phyloP scores from a whole-genome alignment of 2,113 vertebrate species.

The Panurus biarmicus region DNA sequence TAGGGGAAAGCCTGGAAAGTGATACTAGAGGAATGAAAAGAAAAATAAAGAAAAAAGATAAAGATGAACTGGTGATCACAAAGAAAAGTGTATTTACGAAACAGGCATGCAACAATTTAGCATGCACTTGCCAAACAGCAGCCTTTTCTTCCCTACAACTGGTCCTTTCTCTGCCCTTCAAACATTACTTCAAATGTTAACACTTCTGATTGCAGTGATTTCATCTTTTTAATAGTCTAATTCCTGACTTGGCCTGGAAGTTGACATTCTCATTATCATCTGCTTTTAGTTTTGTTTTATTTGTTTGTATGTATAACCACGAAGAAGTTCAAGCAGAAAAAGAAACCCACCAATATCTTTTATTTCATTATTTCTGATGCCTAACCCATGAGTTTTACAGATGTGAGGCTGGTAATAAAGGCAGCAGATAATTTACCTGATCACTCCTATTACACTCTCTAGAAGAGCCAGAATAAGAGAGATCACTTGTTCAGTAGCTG shows the following conservation, averaged over 20 bases:
- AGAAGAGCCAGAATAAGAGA: not conserved
- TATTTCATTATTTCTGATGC: not conserved
- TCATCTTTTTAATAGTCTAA: not conserved
- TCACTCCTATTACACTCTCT: not conserved
- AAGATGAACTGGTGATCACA: not conserved
- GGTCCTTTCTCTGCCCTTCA: not conserved
- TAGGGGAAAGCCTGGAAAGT: not conserved
- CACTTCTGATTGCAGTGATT: not conserved
- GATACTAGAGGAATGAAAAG: not conserved
- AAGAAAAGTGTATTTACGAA: not conserved
- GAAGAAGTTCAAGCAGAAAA: not conserved
- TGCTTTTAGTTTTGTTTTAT: not conserved
- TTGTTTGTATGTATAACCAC: too few species aligned
- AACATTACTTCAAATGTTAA: not conserved
- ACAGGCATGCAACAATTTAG: rapidly evolving
- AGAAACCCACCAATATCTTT: not conserved
- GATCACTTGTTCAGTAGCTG: not conserved
- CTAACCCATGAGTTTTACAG: not conserved
- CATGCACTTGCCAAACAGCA: not conserved
- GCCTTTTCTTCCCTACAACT: not conserved
- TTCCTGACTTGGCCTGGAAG: not conserved
- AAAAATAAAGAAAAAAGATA: not conserved
- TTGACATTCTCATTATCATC: not conserved
- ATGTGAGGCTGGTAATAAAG: not conserved
- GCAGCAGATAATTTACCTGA: not conserved